Evolutionary conservation across 2,888 invertebrate genomes (phyloP).

Genomic region (Neoscelio sp.): DNA sequence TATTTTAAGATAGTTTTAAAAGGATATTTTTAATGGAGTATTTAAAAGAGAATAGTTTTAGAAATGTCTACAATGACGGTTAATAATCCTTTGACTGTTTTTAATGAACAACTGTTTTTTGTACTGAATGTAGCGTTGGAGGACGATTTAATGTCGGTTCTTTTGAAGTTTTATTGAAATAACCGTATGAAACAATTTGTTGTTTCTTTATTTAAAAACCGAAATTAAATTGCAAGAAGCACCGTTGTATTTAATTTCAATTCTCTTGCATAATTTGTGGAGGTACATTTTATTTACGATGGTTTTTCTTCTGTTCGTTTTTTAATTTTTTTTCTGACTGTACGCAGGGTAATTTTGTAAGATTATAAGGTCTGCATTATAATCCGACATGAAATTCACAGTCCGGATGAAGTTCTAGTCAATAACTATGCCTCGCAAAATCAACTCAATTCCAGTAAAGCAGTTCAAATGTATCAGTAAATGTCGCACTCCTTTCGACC

Average conservation of each 20-base stretch:
- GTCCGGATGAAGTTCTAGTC: conserved; percentile 57
- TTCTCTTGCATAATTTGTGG: conserved; percentile 20
- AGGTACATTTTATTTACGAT: conserved; percentile 22
- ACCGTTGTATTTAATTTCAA: conserved; percentile 32
- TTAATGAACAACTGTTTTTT: not conserved
- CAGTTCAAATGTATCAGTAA: conserved; percentile 41
- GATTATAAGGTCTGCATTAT: conserved; percentile 53
- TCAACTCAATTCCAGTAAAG: conserved; percentile 48
- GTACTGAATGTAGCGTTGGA: too few species aligned
- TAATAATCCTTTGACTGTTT: conserved; percentile 21
- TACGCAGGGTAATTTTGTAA: conserved; percentile 56
- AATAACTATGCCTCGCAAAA: conserved; percentile 59
- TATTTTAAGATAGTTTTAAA: too few species aligned
- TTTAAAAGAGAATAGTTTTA: not conserved
- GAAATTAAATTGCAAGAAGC: conserved; percentile 26
- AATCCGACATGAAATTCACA: conserved; percentile 34
- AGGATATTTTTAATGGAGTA: not conserved
- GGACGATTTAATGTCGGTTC: conserved; percentile 32
- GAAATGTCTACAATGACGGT: conserved; percentile 31
- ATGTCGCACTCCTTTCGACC: conserved; percentile 17
- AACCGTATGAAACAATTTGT: not conserved
- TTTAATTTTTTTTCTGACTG: conserved; percentile 50
- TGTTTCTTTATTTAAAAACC: too few species aligned
- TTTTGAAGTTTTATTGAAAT: not conserved
- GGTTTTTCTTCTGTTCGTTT: conserved; percentile 20